Conservation (phyloP, 2,888 invertebrate genomes). For the Thalpophila matura region DNA sequence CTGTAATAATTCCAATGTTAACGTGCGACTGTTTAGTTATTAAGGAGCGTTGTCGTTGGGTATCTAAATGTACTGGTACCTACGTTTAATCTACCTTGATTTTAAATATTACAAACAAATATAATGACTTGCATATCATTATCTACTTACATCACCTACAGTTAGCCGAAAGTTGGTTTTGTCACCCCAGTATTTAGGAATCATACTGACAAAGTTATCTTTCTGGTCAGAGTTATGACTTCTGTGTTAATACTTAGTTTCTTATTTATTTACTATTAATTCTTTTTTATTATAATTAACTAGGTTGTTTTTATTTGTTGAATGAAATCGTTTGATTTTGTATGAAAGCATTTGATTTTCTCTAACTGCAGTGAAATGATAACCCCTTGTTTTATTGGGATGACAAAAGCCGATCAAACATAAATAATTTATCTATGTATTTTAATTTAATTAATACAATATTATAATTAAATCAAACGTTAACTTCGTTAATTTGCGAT, state of each 20-base stretch:
- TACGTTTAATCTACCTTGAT: conserved; percentile 65
- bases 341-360: conserved; percentile 1
- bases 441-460: conserved; percentile 50
- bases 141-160: conserved; percentile 47
- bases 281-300: conserved; percentile 10
- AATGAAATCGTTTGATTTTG: conserved; percentile 3
- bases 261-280: conserved; percentile 28
- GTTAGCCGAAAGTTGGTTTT: conserved; percentile 42
- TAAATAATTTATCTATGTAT: conserved; percentile 38
- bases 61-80: conserved; percentile 70
- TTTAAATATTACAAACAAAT: conserved; percentile 61
- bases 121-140: conserved; percentile 69
- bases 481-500: conserved; percentile 51
- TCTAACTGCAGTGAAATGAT: neutral
- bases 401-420: conserved; percentile 54
- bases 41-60: conserved; percentile 72
- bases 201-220: neutral
- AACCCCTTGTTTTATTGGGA: conserved; percentile 32
- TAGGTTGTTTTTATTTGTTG: conserved; percentile 24
- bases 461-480: conserved; percentile 46
- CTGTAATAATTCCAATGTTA: conserved; percentile 73
- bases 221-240: conserved; percentile 24
- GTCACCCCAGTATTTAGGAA: conserved; percentile 52
- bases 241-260: conserved; percentile 49
- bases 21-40: conserved; percentile 80